Evolutionary conservation across 2,888 invertebrate genomes (phyloP).

Genomic region (Ecliptopera silaceata): DNA sequence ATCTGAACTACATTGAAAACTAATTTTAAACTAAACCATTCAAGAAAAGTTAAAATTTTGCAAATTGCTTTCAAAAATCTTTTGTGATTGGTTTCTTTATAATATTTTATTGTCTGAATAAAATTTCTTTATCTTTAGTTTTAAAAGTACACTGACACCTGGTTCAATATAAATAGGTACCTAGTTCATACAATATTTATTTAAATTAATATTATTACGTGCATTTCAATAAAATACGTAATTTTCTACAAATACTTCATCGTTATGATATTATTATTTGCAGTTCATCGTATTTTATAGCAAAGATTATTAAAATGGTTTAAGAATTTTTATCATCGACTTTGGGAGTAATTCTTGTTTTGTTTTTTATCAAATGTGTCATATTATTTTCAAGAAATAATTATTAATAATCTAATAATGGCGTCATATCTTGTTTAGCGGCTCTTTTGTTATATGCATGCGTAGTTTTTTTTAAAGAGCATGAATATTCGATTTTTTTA

Average conservation of each 20-base stretch:
- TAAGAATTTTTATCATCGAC: slow-evolving; percentile 2
- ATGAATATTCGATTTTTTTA: no score
- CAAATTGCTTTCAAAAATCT: no score
- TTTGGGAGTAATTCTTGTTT: neutral
- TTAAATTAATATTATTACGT: slow-evolving; percentile 4
- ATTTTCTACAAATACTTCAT: neutral
- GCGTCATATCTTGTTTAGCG: neutral
- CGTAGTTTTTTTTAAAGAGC: no score
- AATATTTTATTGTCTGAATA: no score
- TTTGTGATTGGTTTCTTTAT: no score
- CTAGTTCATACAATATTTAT: no score
- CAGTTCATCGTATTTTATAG: neutral
- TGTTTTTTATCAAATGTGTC: neutral
- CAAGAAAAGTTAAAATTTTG: no score
- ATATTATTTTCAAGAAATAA: neutral
- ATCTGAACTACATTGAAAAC: no score
- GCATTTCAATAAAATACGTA: slow-evolving; percentile 7
- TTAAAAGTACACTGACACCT: no score
- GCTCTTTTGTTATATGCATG: neutral
- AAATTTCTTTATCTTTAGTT: no score
- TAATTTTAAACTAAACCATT: no score
- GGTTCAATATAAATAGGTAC: no score
- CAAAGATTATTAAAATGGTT: neutral
- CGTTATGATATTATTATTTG: neutral
- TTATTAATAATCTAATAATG: neutral